Evolutionary conservation across 2,888 invertebrate species (phyloP).

Genomic region (Sphinx pinastri): DNA sequence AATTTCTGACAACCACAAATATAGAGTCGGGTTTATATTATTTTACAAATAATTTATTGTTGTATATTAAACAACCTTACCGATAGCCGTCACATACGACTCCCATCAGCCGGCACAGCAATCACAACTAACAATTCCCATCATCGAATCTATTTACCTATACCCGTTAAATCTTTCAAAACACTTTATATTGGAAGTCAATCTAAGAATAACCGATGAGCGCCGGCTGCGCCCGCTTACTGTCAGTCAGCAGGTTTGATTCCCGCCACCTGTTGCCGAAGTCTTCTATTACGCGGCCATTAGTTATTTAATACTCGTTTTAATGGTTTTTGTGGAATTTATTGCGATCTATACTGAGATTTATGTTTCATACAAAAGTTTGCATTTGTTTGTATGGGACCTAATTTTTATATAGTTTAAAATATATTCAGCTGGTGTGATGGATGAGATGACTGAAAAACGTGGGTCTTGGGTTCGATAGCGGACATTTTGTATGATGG

Average conservation of each 20-base stretch:
- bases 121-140: neutral
- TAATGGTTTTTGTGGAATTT: slow-evolving; percentile 22
- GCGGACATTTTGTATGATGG: too few species aligned
- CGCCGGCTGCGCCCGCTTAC: slow-evolving; percentile 68
- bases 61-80: too few species aligned
- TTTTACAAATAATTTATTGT: neutral
- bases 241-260: slow-evolving; percentile 72
- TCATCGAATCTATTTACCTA: neutral
- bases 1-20: neutral
- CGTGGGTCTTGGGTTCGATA: neutral
- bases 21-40: neutral
- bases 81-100: too few species aligned
- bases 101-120: neutral
- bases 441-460: neutral
- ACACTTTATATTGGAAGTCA: slow-evolving; percentile 19
- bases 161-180: neutral
- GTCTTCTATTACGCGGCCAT: slow-evolving; percentile 72
- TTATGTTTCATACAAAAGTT: neutral
- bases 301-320: slow-evolving; percentile 65
- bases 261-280: slow-evolving; percentile 77
- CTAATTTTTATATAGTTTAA: neutral
- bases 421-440: neutral
- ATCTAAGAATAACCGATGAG: slow-evolving; percentile 32
- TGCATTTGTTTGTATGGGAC: too few species aligned
- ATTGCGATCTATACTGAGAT: neutral